A percentile compares a stretch with the other conserved stretches of the same genome.
These are phyloP conservation scores for Ursus arctos DNA, from an alignment of 2,113 vertebrate species.

Conservation along the genomic window DNA sequence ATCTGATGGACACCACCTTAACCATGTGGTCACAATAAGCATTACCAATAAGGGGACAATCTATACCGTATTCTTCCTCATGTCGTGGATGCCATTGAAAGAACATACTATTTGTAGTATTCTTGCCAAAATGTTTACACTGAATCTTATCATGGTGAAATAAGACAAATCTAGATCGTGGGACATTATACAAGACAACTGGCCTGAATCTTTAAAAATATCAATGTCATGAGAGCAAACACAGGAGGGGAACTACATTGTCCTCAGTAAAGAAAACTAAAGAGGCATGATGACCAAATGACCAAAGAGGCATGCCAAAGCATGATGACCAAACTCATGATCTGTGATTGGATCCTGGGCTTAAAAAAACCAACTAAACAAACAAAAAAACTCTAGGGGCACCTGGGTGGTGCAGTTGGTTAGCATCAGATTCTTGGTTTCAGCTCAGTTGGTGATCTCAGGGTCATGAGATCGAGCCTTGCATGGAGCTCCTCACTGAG, in stretches of 20 bases:
- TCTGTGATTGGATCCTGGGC: background rate
- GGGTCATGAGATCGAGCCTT: background rate
- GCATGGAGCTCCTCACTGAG: background rate
- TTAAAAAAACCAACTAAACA: background rate
- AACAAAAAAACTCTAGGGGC: background rate
- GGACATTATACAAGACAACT: background rate
- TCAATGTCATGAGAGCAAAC: background rate
- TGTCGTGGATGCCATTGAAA: background rate
- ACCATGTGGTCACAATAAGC: background rate
- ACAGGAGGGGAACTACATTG: background rate
- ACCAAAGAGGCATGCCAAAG: background rate
- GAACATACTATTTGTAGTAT: background rate
- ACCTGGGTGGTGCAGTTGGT: background rate
- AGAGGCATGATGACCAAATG: background rate
- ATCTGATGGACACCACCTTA: background rate
- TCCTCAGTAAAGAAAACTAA: background rate
- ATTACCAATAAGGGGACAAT: background rate
- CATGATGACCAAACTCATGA: background rate
- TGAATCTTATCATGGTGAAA: background rate
- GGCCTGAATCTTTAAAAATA: conserved; percentile 45
- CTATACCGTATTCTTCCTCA: background rate
- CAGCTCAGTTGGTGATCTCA: background rate
- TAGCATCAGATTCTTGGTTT: background rate
- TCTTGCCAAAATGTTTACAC: background rate
- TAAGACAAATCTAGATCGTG: background rate